A percentile compares a stretch with the other conserved stretches of the same genome.
Evolutionary conservation across 2,113 vertebrate genomes (phyloP).

Genomic region (Vombatus ursinus): DNA sequence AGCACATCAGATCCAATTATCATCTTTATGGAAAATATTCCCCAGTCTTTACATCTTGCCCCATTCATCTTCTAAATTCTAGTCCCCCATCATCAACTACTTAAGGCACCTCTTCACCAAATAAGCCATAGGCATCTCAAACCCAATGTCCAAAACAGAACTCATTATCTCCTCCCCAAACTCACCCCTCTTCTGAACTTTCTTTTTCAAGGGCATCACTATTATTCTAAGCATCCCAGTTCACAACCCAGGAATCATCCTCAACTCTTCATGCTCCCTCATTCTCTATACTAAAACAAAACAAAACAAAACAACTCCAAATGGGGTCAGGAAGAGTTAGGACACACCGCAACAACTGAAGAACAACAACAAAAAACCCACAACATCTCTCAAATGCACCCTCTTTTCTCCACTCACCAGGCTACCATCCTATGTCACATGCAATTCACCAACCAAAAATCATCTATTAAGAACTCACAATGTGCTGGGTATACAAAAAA

Average conservation of each 20-base stretch:
- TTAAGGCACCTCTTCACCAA: background rate
- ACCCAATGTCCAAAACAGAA: background rate
- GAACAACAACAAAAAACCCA: background rate
- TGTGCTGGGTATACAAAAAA: background rate
- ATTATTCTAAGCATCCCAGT: background rate
- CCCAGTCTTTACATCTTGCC: background rate
- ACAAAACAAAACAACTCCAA: no score
- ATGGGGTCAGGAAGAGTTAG: background rate
- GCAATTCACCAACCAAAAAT: background rate
- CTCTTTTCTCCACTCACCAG: background rate
- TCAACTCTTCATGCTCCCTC: background rate
- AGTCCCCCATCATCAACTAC: background rate
- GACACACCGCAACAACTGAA: background rate
- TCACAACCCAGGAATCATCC: background rate
- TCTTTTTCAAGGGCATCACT: background rate
- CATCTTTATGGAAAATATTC: background rate
- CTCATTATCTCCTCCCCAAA: background rate
- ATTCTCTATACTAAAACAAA: background rate
- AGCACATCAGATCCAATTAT: background rate
- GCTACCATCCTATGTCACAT: background rate
- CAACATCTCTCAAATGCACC: background rate
- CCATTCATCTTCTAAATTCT: background rate
- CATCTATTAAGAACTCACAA: background rate
- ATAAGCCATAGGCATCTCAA: background rate
- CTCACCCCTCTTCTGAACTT: background rate